Conservation (phyloP, 2,797 vertebrate species). For the Phalloptychus januarius region DNA sequence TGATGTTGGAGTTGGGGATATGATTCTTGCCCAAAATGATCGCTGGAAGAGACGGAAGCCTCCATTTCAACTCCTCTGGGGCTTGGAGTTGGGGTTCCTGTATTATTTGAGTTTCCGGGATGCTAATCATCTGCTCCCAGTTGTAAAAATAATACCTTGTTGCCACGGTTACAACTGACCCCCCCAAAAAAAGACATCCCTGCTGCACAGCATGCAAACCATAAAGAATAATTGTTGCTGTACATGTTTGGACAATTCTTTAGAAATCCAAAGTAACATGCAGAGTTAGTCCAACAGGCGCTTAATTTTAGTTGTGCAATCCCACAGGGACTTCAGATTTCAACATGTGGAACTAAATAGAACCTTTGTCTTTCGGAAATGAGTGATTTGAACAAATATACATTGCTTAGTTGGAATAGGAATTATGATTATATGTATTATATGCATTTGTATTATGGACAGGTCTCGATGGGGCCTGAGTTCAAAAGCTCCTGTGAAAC, state of each 20-base stretch:
- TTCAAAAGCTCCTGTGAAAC: neutral
- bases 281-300: too few relatives aligned
- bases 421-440: neutral
- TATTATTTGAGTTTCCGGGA: neutral
- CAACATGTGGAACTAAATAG: neutral
- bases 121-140: too few relatives aligned
- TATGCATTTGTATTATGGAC: neutral
- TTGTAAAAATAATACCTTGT: too few relatives aligned
- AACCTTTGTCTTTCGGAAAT: neutral
- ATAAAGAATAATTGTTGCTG: too few relatives aligned
- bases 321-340: neutral
- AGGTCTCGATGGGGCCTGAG: neutral
- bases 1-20: too few relatives aligned
- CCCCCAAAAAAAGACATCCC: too few relatives aligned
- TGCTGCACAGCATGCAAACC: too few relatives aligned
- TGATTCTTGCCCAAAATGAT: too few relatives aligned
- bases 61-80: neutral
- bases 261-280: too few relatives aligned
- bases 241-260: too few relatives aligned
- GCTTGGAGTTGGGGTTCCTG: neutral
- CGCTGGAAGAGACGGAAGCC: too few relatives aligned
- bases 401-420: neutral
- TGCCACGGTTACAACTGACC: too few relatives aligned
- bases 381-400: neutral
- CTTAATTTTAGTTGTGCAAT: neutral